These are phyloP conservation scores for Enteromius viviparus DNA, from an alignment of 2,797 vertebrate species.

Conservation along the genomic window DNA sequence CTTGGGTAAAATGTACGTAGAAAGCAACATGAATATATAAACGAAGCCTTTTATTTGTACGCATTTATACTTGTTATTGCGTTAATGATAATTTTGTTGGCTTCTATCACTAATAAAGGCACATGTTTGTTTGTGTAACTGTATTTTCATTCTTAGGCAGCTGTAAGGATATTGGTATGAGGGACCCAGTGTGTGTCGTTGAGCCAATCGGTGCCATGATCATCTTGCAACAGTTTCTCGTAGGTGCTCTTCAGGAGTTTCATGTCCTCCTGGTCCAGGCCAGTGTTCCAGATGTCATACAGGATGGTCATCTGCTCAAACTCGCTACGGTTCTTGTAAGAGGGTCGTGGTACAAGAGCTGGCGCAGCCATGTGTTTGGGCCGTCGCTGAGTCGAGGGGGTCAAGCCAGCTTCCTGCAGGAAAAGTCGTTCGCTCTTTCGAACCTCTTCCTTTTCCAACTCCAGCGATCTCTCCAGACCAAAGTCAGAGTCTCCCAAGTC, in stretches of 20 bases:
- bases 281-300: conserved; percentile 94
- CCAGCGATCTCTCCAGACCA: conserved; percentile 70
- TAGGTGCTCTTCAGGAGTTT: conserved; percentile 83
- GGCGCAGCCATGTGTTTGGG: conserved; percentile 59
- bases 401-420: conserved; percentile 77
- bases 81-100: not conserved
- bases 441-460: conserved; percentile 76
- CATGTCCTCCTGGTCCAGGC: conserved; percentile 88
- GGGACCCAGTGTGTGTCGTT: conserved; percentile 96
- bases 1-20: not conserved
- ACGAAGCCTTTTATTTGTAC: not conserved
- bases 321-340: conserved; percentile 83
- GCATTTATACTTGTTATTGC: not conserved
- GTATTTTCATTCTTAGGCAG: not conserved
- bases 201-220: conserved; percentile 89
- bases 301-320: conserved; percentile 95
- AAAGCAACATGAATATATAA: not conserved
- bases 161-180: conserved; percentile 90
- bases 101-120: not conserved
- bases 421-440: conserved; percentile 81
- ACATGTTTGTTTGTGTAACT: not conserved
- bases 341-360: not conserved
- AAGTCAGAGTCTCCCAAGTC: conserved; percentile 56
- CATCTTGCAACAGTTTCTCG: conserved; percentile 86
- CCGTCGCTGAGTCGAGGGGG: conserved; percentile 62